Evolutionary conservation across 2,113 vertebrate species (phyloP), one percentile per base, ranked within the genome.

Genomic region (Cygnus atratus): DNA sequence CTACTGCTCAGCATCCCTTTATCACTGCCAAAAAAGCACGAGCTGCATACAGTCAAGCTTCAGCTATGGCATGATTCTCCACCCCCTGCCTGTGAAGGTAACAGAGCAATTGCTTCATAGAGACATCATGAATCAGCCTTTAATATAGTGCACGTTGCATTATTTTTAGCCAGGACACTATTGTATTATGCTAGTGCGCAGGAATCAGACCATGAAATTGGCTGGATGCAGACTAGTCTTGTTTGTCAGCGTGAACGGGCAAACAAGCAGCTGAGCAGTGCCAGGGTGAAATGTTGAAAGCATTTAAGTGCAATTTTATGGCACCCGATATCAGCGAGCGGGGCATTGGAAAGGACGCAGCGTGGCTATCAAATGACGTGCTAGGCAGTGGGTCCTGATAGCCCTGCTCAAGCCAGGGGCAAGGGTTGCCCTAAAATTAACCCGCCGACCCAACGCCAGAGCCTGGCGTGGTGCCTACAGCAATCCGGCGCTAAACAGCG

Each of bases 201-300:
- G 84, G 91, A 95, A 88, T 91, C 84, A 82, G 94, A 93, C 91
- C 94, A 88, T 93, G 91, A 93, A 88, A 88, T 93, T 88, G 91
- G 55, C 84, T 95, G 94, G 91, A 88, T 85, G 80, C 66, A 28
- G 80, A 15, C 75, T n/a, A 52, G 88, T 28, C 13, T n/a, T 81
- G 91, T 88, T 87, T 87, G 74, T 95, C 94, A 84, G 94, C 70
- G 3, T 29, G 68, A 84, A 37, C 12, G 8, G 78, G 87, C 84
- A 91, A 93, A 91, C 84, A 59, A 82, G 88, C 84, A 86, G 88
- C 84, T 73, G 88, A 91, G 80, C 78, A 21, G 20, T 55, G 84
- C 84, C 80, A 59, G 91, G 91, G 84, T 29, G 71, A 91, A 77
- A 91, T 20, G 80, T 91, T 88, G 72, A 89, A 92, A 85, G 88